Evolutionary conservation across 2,113 vertebrate species (phyloP).

Genomic region (Phaethon lepturus): DNA sequence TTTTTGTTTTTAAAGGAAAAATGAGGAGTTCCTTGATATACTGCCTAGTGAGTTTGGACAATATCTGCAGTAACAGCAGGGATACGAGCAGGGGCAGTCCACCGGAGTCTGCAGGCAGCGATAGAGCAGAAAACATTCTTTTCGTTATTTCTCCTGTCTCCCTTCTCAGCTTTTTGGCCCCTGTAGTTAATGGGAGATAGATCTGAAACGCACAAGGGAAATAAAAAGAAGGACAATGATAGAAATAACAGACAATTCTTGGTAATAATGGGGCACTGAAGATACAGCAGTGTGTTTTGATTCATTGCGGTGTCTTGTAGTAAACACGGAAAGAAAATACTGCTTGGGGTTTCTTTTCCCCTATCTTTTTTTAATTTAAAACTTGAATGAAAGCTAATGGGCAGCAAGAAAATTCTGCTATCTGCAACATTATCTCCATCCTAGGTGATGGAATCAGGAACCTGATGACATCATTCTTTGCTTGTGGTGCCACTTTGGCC

Average conservation of each 20-base stretch:
- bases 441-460: background rate
- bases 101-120: background rate
- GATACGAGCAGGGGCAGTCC: background rate
- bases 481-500: background rate
- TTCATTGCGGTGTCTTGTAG: background rate
- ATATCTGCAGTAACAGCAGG: background rate
- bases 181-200: background rate
- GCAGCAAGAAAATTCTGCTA: background rate
- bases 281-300: background rate
- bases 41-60: background rate
- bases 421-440: background rate
- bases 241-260: constrained; percentile 27
- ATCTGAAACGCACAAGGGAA: constrained; percentile 34
- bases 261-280: background rate
- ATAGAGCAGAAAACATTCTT: background rate
- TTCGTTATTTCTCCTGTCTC: background rate
- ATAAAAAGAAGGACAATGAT: constrained; percentile 20
- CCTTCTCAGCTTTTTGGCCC: background rate
- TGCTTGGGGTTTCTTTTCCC: background rate
- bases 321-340: background rate
- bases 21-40: background rate
- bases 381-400: background rate
- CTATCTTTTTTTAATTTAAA: background rate
- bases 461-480: background rate
- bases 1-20: background rate